Base-by-base conservation (phyloP, 1,140 invertebrate genomes). In the Drosophila rhopaloa region DNA sequence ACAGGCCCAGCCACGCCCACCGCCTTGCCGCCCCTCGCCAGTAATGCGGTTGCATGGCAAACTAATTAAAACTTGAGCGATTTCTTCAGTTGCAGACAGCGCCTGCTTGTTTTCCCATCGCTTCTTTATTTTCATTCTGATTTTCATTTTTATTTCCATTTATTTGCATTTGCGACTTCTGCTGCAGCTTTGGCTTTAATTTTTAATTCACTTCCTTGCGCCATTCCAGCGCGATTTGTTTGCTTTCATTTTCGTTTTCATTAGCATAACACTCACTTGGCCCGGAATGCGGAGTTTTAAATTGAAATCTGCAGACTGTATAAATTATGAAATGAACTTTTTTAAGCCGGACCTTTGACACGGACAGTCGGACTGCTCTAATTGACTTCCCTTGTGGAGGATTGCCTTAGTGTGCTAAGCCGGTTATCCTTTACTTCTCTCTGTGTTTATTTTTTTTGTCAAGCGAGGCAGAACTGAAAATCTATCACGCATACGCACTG, bases 21-120 rank as follows among this genome's bases (percentile, higher is more conserved):
- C n/a, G 8, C 32, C 14, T 9, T 13, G 7, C 41, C 24, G 7
- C 41, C 54, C 48, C 35, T 41, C 51, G 5, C 13, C 6, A 32
- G 19, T 41, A 70, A 38, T 75, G 76, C 76, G 50, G 55, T 62
- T 76, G 84, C 79, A 76, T 56, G 50, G 65, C 80, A 84, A 88
- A 89, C 84, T 88, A 88, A 88, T 88, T 88, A 88, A 88, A 88
- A 88, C 67, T 88, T 84, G 84, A 81, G 73, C 77, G 76, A 78
- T 89, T 88, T 80, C 83, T 57, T 72, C 55, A 53, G 65, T 55
- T 65, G 60, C 72, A 71, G 83, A 80, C 80, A 80, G 65, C 68
- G 80, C 77, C 53, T 35, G 41, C 43, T 37, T 48, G 53, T 58
- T 72, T 72, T 72, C 37, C 67, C 47, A 27, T 11, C 32, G 11